Evolutionary conservation across 2,888 invertebrate species (phyloP).

Genomic region (Chromoteleia sp.): DNA sequence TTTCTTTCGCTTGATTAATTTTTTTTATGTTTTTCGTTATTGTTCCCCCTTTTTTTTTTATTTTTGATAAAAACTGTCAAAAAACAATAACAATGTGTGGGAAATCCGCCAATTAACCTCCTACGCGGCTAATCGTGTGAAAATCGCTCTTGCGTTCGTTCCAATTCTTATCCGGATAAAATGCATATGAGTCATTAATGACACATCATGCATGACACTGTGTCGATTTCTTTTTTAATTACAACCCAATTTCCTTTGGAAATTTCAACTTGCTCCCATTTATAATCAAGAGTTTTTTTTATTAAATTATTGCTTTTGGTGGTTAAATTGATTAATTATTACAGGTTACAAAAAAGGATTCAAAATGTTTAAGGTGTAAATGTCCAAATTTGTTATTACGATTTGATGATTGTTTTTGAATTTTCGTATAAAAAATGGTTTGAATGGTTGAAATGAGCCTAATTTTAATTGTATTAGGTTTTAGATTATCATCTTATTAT

Average conservation of each 20-base stretch:
- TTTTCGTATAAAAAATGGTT: no score
- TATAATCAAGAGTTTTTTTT: background rate
- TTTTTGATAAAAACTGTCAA: background rate
- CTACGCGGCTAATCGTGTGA: conserved; percentile 10
- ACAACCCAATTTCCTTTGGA: conserved; percentile 14
- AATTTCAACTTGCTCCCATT: conserved; percentile 1
- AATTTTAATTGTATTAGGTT: no score
- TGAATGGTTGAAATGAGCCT: no score
- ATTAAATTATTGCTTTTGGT: background rate
- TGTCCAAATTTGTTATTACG: no score
- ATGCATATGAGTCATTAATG: conserved; percentile 64
- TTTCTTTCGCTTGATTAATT: background rate
- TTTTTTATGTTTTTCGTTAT: background rate
- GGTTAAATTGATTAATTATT: no score
- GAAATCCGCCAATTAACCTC: conserved; percentile 30
- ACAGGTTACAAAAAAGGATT: no score
- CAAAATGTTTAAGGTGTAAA: no score
- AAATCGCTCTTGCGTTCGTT: conserved; percentile 16
- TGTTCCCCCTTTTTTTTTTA: background rate
- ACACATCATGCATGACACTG: conserved; percentile 62
- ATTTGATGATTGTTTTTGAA: no score
- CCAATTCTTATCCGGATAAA: conserved; percentile 39
- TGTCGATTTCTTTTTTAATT: conserved; percentile 42
- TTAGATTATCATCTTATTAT: no score
- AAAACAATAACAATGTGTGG: background rate